Percentiles rank a stretch among this genome's conserved stretches.
phyloP scores from a whole-genome alignment of 2,888 invertebrate genomes.

The Dynastes tityus region DNA sequence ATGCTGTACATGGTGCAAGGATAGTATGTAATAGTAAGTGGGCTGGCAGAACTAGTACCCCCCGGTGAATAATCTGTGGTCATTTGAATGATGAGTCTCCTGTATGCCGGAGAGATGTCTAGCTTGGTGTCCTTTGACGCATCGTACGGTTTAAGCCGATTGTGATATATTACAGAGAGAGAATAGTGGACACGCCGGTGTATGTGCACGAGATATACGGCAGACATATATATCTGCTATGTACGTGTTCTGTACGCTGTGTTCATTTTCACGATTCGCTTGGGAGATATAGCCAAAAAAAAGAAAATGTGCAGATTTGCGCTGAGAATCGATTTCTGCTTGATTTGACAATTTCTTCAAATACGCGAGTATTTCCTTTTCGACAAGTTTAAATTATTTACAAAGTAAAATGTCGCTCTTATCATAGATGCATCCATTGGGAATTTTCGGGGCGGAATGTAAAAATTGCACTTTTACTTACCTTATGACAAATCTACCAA shows the following conservation, averaged over 20 bases:
- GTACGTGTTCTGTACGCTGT: not conserved
- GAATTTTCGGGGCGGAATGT: too few relatives aligned
- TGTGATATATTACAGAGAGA: conserved; percentile 53
- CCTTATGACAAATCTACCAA: too few relatives aligned
- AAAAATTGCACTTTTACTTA: too few relatives aligned
- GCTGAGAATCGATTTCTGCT: too few relatives aligned
- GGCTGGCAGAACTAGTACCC: conserved; percentile 31
- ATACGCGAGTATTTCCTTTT: too few relatives aligned
- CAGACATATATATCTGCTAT: not conserved
- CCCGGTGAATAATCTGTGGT: conserved; percentile 59
- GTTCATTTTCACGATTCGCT: too few relatives aligned
- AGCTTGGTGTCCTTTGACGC: conserved; percentile 57
- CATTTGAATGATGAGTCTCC: conserved; percentile 57
- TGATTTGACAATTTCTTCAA: too few relatives aligned
- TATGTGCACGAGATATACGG: conserved; percentile 19
- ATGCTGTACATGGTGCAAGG: not conserved
- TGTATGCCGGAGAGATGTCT: conserved; percentile 55
- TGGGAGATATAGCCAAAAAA: too few relatives aligned
- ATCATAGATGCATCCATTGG: too few relatives aligned
- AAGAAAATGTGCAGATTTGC: too few relatives aligned
- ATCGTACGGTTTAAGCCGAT: conserved; percentile 54
- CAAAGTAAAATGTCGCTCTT: too few relatives aligned
- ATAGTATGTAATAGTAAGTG: not conserved
- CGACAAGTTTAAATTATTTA: too few relatives aligned
- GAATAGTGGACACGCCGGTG: conserved; percentile 30